Evolutionary conservation across 1,140 invertebrate genomes (phyloP), one percentile per base, ranked within the genome.

Genomic region (Brachionus calyciflorus): DNA sequence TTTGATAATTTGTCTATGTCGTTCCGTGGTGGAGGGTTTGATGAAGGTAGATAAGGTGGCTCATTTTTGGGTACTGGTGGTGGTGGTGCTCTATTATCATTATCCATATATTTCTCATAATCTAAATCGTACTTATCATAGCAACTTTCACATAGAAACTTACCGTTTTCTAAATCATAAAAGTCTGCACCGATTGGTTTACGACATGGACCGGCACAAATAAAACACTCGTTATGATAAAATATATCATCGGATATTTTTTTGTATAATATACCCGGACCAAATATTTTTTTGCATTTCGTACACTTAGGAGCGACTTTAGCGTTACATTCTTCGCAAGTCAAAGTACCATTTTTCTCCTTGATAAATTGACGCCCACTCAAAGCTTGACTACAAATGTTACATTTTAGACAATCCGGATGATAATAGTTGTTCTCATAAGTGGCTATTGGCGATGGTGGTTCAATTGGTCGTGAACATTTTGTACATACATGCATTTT

Each of bases 261-360:
- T 24, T 73, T 73, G 6, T 51, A 73, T 3, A 46, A 73, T n/a
- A 40, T 9, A n/a, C 69, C 69, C 24, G 46, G 44, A 17, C 28
- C 28, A n/a, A 73, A 73, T 19, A 37, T 24, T 37, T 51, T 49
- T 5, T 17, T 51, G 46, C 69, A 73, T 19, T 17, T 73, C 12
- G 4, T 37, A 49, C 69, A 73, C 19, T 51, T 73, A 2, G 69
- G 46, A 2, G 69, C 19, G n/a, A 40, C 19, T 55, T 73, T 73
- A 19, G 30, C 69, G 41, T 73, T 49, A 46, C 69, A 73, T 6
- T 49, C 46, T 55, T 51, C 46, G n/a, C 69, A 73, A 26, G 69
- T 73, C 44, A 73, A 51, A 73, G 17, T 40, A 28, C 69, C 69
- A 73, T 73, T 73, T 55, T 73, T 73, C 40, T 73, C 69, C 10